Evolutionary conservation across 2,888 invertebrate species (phyloP), one percentile per base, ranked within the genome.

Genomic region (Leptarthrus brevirostris): DNA sequence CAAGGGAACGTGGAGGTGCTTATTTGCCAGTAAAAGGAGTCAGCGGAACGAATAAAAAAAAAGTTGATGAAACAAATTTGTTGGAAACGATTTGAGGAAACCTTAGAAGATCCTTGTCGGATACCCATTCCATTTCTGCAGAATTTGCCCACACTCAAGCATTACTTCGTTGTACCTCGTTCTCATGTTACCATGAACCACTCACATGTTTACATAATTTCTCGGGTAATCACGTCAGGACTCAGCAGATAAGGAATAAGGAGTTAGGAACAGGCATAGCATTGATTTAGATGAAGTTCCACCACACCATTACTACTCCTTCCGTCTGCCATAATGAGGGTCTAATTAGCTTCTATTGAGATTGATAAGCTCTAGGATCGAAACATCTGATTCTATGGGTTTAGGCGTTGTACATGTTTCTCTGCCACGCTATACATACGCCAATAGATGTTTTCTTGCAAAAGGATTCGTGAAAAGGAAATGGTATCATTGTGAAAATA

Each of bases 331-430:
- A 52, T 74, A 74, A 74, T 72, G 74, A 58, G 66, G 30, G 36
- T 56, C 66, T 74, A 74, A 74, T 74, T 74, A 74, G 72, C 66
- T 72, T 36, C 34, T 56, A 72, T 74, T 74, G 66, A 74, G 74
- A 74, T 74, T 74, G 72, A 74, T 74, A 74, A 72, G 66, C 74
- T 56, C 20, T 24, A 10, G 61, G 40, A 61, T 61, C 36, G 61
- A 34, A 61, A 61, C 18, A 22, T 1, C 36, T 36, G 61, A 36
- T 1, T 16, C 18, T n/a, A n/a, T n/a, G n/a, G n/a, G n/a, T n/a
- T n/a, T n/a, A n/a, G n/a, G n/a, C n/a, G n/a, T n/a, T n/a, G n/a
- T 18, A n/a, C 8, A 10, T 4, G 36, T 40, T 18, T 30, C 16
- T 5, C 5, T 20, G 4, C 5, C 20, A 24, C 16, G n/a, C 36